phyloP scores from a whole-genome alignment of 2,888 invertebrate genomes.

The Luperina nickerlii region DNA sequence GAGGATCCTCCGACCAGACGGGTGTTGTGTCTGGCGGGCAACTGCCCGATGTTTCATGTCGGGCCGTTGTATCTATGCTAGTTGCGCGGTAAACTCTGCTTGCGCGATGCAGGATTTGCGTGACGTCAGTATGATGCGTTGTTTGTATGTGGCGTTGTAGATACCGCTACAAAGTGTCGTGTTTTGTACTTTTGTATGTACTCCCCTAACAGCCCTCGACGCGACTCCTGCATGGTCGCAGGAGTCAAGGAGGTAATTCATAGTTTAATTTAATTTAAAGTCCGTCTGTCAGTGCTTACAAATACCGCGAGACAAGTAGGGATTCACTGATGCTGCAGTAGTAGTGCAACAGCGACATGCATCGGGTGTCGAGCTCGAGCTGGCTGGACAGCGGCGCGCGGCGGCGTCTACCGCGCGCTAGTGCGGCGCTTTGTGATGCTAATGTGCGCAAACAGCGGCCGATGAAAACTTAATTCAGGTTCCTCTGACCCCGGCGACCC shows the following conservation, averaged over 20 bases:
- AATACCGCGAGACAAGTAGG: not conserved
- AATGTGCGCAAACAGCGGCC: constrained; percentile 78
- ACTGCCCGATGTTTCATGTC: too few relatives aligned
- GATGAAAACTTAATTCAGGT: constrained; percentile 73
- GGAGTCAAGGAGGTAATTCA: not conserved
- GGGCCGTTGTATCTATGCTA: too few relatives aligned
- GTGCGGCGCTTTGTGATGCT: constrained; percentile 80
- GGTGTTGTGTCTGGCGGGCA: too few relatives aligned
- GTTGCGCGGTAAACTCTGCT: too few relatives aligned
- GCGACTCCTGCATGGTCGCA: not conserved
- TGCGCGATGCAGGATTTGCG: too few relatives aligned
- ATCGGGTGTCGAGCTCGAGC: not conserved
- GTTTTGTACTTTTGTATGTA: not conserved
- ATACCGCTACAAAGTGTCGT: too few relatives aligned
- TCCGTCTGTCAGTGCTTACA: not conserved
- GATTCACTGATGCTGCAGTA: not conserved
- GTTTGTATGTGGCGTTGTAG: too few relatives aligned
- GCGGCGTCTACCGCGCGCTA: not conserved
- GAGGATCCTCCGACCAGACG: too few relatives aligned
- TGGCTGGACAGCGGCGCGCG: not conserved
- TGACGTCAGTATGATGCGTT: too few relatives aligned
- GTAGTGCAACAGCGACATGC: not conserved
- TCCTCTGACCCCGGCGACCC: constrained; percentile 40
- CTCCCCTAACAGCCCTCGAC: not conserved
- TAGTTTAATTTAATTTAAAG: not conserved